phyloP scores from a whole-genome alignment of 2,888 invertebrate species.

The Parthenolecanium corni region DNA sequence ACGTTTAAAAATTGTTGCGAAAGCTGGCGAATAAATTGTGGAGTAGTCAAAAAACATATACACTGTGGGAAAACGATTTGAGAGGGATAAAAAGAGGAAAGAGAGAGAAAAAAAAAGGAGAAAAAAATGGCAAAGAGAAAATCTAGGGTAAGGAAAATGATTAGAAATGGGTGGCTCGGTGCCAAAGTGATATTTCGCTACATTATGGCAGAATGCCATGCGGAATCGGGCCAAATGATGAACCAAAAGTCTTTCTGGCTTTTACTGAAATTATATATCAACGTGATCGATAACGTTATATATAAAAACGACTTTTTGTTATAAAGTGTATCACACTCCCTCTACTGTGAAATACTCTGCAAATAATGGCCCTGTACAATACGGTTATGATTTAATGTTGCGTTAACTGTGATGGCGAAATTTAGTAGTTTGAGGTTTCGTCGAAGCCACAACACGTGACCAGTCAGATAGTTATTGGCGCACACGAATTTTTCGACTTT shows the following conservation, averaged over 20 bases:
- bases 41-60: too few species aligned
- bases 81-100: neutral
- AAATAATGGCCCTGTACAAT: constrained; percentile 1
- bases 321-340: neutral
- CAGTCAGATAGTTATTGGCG: too few species aligned
- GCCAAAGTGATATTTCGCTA: constrained; percentile 26
- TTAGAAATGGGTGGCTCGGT: constrained; percentile 20
- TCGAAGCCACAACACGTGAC: too few species aligned
- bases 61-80: too few species aligned
- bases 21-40: too few species aligned
- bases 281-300: constrained; percentile 26
- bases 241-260: constrained; percentile 28
- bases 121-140: neutral
- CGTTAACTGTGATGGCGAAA: too few species aligned
- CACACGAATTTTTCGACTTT: too few species aligned
- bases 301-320: constrained; percentile 16
- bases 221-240: constrained; percentile 28
- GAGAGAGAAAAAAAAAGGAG: neutral
- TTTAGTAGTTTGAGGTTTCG: too few species aligned
- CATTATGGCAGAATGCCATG: constrained; percentile 25
- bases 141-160: constrained; percentile 24
- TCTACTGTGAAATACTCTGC: neutral
- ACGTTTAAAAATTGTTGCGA: too few species aligned
- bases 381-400: too few species aligned
- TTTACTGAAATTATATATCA: constrained; percentile 26